Conservation (phyloP, 2,797 vertebrate genomes). For the Ptychobarbus kaznakovi region DNA sequence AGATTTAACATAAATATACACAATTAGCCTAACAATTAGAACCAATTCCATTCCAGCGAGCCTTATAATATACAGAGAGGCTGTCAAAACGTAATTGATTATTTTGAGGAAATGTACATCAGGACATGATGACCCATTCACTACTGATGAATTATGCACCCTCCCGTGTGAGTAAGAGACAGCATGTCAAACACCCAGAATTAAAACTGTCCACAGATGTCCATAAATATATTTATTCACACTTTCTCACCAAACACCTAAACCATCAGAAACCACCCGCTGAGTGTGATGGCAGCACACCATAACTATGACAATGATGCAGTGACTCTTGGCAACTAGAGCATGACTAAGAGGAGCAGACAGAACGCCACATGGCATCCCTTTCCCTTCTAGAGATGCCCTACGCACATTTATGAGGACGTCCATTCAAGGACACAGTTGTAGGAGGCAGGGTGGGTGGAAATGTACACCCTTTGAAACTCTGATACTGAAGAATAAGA, state of each 20-base stretch:
- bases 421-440: not conserved
- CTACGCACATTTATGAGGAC: not conserved
- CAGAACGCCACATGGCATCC: constrained; percentile 33
- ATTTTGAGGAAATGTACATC: not conserved
- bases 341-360: constrained; percentile 27
- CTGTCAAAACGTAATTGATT: not conserved
- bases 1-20: not conserved
- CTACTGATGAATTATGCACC: constrained; percentile 76
- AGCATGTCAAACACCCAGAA: not conserved
- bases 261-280: constrained; percentile 1
- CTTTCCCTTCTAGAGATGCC: constrained; percentile 9
- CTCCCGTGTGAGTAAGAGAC: constrained; percentile 39
- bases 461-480: constrained; percentile 1
- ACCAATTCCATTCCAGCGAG: not conserved
- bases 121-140: constrained; percentile 54
- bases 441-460: not conserved
- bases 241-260: not conserved
- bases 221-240: not conserved
- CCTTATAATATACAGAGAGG: not conserved
- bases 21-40: not conserved
- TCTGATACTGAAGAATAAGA: not conserved
- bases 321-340: constrained; percentile 26
- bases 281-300: not conserved
- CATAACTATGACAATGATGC: constrained; percentile 45
- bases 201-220: not conserved